phyloP scores from a whole-genome alignment of 2,888 invertebrate species.

The Drosophila testacea region DNA sequence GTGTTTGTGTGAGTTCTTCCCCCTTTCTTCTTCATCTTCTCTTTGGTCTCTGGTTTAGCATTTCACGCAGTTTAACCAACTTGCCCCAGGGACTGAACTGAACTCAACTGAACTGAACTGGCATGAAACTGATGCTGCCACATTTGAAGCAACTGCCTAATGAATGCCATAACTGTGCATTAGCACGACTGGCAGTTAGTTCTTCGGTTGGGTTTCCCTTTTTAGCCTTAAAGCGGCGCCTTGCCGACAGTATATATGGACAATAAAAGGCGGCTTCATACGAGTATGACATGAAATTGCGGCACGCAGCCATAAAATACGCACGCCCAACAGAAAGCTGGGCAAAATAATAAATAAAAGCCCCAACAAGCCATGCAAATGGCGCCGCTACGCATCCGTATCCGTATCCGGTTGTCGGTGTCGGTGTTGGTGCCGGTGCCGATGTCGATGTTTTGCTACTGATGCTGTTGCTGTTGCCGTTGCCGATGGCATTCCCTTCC shows the following conservation, averaged over 20 bases:
- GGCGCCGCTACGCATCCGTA: constrained; percentile 61
- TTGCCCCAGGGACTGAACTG: constrained; percentile 25
- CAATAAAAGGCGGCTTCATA: constrained; percentile 61
- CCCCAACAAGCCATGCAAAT: constrained; percentile 58
- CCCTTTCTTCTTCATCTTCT: not conserved
- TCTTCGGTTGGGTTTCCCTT: constrained; percentile 7
- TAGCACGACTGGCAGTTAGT: constrained; percentile 50
- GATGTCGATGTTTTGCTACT: not conserved
- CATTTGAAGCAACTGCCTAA: constrained; percentile 33
- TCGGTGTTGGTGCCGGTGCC: constrained; percentile 10
- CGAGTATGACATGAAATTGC: constrained; percentile 64
- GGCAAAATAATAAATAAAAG: constrained; percentile 67
- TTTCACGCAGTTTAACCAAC: constrained; percentile 64
- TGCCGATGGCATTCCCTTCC: constrained; percentile 25
- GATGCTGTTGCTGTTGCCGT: constrained; percentile 8
- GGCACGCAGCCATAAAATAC: constrained; percentile 64
- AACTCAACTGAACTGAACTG: constrained; percentile 1
- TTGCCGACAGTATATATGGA: constrained; percentile 30
- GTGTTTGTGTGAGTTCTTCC: not conserved
- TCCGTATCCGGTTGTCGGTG: constrained; percentile 53
- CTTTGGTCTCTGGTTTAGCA: constrained; percentile 26
- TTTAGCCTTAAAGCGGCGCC: constrained; percentile 9
- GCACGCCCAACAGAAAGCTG: constrained; percentile 38
- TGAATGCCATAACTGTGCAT: constrained; percentile 64
- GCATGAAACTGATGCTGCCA: constrained; percentile 11